Conservation (phyloP, 2,797 vertebrate species). For the Microctenopoma steveboyesi region DNA sequence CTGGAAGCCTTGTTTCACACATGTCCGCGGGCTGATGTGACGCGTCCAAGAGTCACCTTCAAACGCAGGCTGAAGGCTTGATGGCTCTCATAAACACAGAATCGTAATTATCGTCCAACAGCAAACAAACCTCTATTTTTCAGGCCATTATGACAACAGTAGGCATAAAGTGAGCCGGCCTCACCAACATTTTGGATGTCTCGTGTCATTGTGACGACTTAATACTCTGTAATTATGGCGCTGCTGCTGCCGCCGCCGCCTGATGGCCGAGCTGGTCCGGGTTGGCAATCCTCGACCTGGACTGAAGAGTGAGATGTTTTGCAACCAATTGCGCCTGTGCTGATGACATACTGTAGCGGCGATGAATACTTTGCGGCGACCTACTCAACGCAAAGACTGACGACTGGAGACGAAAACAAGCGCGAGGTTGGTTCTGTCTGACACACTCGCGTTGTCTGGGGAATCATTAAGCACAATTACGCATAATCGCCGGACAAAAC, state of each 20-base stretch:
- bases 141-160: conserved; percentile 73
- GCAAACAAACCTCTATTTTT: conserved; percentile 75
- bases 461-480: conserved; percentile 74
- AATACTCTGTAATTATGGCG: conserved; percentile 80
- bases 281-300: conserved; percentile 25
- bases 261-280: conserved; percentile 63
- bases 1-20: conserved; percentile 79
- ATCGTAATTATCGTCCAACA: conserved; percentile 78
- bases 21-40: conserved; percentile 68
- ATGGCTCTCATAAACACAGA: conserved; percentile 81
- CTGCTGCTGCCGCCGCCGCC: conserved; percentile 67
- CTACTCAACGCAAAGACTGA: conserved; percentile 61
- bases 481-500: conserved; percentile 61
- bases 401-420: conserved; percentile 70
- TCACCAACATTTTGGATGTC: conserved; percentile 71
- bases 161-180: conserved; percentile 71
- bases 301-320: conserved; percentile 62
- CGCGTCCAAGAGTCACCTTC: conserved; percentile 82
- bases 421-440: conserved; percentile 63
- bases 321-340: conserved; percentile 58
- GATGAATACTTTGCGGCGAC: conserved; percentile 77
- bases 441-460: conserved; percentile 44
- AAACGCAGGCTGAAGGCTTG: conserved; percentile 78
- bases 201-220: conserved; percentile 79
- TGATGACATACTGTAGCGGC: conserved; percentile 63